Conservation (phyloP, 35 echinoderm and acorn worm genomes). For the Heliocidaris tuberculata region DNA sequence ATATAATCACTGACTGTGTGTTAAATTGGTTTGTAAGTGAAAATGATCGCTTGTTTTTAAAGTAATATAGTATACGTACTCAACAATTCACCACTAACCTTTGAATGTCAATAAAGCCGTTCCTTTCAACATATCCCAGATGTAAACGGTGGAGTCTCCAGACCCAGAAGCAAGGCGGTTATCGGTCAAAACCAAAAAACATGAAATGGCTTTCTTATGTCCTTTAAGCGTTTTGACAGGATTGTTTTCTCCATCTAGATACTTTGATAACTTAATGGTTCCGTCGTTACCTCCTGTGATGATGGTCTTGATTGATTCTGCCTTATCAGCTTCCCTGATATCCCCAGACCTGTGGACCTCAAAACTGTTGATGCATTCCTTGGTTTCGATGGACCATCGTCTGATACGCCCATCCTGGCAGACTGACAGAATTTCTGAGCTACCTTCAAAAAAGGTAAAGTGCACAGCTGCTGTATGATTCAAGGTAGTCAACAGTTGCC, state of each 20-base stretch:
- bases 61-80: not conserved
- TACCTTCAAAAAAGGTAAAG: not conserved
- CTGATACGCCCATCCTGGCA: constrained; percentile 57
- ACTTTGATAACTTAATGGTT: constrained; percentile 39
- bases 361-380: constrained; percentile 30
- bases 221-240: not conserved
- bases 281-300: constrained; percentile 54
- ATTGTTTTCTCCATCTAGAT: not conserved
- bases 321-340: not conserved
- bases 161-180: constrained; percentile 39
- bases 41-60: no score
- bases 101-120: not conserved
- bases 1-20: no score
- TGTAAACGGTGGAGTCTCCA: not conserved
- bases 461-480: constrained; percentile 43
- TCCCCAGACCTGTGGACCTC: constrained; percentile 29
- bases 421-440: constrained; percentile 37
- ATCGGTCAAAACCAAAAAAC: constrained; percentile 19
- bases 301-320: not conserved
- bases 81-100: not conserved
- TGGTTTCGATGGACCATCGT: constrained; percentile 53
- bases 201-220: constrained; percentile 42
- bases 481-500: constrained; percentile 17
- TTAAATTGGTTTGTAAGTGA: no score
- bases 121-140: constrained; percentile 38